A percentile compares a stretch with the other conserved stretches of the same genome.
Conservation (phyloP, 2,113 vertebrate species). For the Pollimyrus isidori region DNA sequence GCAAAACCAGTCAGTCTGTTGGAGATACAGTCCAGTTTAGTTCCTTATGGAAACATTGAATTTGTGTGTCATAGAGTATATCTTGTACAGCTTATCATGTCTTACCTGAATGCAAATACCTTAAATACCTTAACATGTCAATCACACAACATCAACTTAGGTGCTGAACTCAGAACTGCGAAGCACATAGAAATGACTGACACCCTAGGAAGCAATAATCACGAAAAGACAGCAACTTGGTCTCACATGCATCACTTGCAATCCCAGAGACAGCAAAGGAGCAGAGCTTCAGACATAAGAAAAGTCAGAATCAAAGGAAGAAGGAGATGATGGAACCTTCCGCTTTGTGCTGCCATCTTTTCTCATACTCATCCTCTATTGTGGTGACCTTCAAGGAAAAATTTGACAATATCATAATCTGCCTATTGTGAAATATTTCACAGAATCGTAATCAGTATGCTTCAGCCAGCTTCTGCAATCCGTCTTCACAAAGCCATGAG, state of each 20-base stretch:
- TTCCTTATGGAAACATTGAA: background rate
- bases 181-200: background rate
- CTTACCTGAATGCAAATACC: background rate
- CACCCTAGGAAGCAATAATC: background rate
- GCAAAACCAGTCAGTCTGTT: background rate
- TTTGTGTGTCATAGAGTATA: background rate
- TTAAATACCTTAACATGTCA: background rate
- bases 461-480: background rate
- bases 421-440: background rate
- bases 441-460: background rate
- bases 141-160: background rate
- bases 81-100: background rate
- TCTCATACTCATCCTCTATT: background rate
- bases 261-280: background rate
- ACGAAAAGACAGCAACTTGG: background rate
- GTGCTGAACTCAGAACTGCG: background rate
- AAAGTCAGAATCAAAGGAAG: slow-evolving; percentile 1
- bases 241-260: background rate
- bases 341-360: background rate
- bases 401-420: background rate
- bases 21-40: background rate
- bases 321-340: background rate
- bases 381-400: background rate
- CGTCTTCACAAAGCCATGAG: background rate
- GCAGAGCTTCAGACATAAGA: background rate